Conservation (phyloP, 2,113 vertebrate genomes). For the Gambusia affinis region DNA sequence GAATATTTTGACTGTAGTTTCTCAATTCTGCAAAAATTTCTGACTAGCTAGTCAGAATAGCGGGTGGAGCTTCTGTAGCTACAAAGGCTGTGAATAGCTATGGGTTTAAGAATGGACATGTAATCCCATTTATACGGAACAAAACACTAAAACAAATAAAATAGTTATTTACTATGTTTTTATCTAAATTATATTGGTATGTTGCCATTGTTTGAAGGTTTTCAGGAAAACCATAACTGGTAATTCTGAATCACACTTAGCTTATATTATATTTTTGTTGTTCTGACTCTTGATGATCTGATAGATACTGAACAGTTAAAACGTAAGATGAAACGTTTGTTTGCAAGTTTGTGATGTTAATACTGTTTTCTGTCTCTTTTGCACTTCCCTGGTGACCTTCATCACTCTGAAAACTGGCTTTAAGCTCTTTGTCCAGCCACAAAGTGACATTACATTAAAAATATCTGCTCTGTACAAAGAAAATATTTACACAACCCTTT, state of each 20-base stretch:
- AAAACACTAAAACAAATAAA: too few relatives aligned
- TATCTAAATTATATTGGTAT: too few relatives aligned
- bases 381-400: conserved; percentile 59
- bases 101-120: too few relatives aligned
- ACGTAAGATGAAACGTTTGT: neutral
- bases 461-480: conserved; percentile 47
- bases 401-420: neutral
- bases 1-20: neutral
- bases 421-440: conserved; percentile 3
- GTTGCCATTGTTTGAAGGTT: too few relatives aligned
- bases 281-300: neutral
- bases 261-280: too few relatives aligned
- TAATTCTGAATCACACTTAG: neutral
- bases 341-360: neutral
- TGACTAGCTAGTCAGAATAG: neutral
- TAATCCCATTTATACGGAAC: too few relatives aligned
- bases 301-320: neutral
- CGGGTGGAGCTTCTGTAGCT: too few relatives aligned
- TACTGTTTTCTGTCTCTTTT: conserved; percentile 55
- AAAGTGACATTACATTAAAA: conserved; percentile 43
- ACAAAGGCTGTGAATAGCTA: too few relatives aligned
- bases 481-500: conserved; percentile 63
- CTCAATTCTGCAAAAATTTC: neutral
- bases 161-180: too few relatives aligned
- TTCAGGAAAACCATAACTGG: too few relatives aligned